Base-by-base conservation (phyloP, 2,888 invertebrate genomes). In the Melitaea athalia region DNA sequence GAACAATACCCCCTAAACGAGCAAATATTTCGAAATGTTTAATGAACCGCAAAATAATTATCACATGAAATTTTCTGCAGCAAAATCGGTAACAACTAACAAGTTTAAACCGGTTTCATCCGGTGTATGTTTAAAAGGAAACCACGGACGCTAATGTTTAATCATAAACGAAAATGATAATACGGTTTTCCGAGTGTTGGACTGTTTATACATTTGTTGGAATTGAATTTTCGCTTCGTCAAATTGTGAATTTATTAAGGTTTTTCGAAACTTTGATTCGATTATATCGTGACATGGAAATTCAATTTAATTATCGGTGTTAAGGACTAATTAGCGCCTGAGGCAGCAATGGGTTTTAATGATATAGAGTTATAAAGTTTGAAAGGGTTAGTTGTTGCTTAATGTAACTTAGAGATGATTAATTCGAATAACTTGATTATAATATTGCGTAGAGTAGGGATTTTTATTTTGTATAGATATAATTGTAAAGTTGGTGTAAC, bases 11-110 rank as follows among this genome's bases (percentile, higher is more conserved):
- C 15, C 12, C 43, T 63, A 45, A 63, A 53, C 61, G 60, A 60
- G 67, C 69, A 69, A 69, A 69, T 69, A 69, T 69, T 63, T 67
- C 59, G 63, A 63, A 60, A 70, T 55, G 45, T 55, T 47, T 63
- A 63, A 60, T 63, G 31, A 60, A 60, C 67, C 69, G 60, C 69
- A 62, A 52, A 31, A 49, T 67, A 38, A 66, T 67, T 67, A 63
- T 67, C 24, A 24, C 15, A 42, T 60, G 42, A 42, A 67, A 57
- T 60, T 69, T 60, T 59, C 50, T 59, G 47, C 59, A 38, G 49
- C 49, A 47, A 42, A 45, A 65, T 50, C 50, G 43, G 38, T 24
- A 14, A 43, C 45, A 64, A 14, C 33, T 8, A 65, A 24, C 52
- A 24, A 15, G 52, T 55, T 42, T 55, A 42, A 14, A 42, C 15